Percentiles rank a stretch among this genome's conserved stretches.
Conservation (phyloP, 2,888 invertebrate species). For the Lutraria lutraria region DNA sequence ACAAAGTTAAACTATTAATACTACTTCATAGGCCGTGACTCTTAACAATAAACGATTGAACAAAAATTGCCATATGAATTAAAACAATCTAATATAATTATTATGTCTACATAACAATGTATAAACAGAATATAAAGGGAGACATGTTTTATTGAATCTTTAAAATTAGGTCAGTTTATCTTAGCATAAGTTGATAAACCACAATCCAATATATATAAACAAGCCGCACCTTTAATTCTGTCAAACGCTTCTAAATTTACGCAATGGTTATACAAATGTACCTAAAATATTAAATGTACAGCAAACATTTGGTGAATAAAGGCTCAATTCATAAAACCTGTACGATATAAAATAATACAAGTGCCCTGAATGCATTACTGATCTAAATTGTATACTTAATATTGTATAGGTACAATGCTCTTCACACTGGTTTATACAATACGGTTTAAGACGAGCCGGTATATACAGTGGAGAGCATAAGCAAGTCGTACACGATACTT, state of each 20-base stretch:
- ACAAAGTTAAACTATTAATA: neutral
- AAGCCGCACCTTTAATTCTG: slow-evolving; percentile 27
- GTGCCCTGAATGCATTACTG: neutral
- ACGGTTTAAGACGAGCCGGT: neutral
- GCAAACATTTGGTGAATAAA: slow-evolving; percentile 36
- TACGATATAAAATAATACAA: slow-evolving; percentile 25
- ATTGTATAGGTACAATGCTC: neutral
- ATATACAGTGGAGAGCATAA: neutral
- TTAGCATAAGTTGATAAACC: neutral
- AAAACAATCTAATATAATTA: neutral
- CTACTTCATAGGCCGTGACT: neutral
- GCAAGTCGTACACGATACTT: neutral
- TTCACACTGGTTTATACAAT: neutral
- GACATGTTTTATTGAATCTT: neutral
- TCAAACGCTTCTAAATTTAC: slow-evolving; percentile 34
- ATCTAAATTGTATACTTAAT: neutral
- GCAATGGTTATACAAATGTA: slow-evolving; percentile 39
- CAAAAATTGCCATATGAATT: neutral
- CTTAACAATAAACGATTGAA: neutral
- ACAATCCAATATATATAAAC: slow-evolving; percentile 17
- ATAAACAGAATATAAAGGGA: neutral
- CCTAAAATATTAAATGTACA: slow-evolving; percentile 42
- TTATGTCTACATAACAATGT: neutral
- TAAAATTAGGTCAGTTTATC: slow-evolving; percentile 6
- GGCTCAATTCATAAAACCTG: slow-evolving; percentile 46